phyloP scores from a whole-genome alignment of 2,797 vertebrate species.

The Premnoplex brunnescens region DNA sequence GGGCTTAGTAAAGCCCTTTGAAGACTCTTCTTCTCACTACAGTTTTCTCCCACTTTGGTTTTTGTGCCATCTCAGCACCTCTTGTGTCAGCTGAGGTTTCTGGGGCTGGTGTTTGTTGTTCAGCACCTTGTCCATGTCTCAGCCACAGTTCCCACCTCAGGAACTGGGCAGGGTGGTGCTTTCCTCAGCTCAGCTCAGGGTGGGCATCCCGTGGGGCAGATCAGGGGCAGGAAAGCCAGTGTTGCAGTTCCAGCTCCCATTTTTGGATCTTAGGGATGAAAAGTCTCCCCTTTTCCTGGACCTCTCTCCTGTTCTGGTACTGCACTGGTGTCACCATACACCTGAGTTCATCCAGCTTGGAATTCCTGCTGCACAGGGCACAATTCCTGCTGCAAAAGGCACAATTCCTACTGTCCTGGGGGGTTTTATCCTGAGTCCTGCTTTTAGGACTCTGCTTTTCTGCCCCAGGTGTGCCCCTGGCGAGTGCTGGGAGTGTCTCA shows the following conservation, averaged over 20 bases:
- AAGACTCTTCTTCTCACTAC: neutral
- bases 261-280: neutral
- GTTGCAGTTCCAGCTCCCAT: neutral
- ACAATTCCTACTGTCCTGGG: too few species aligned
- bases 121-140: neutral
- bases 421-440: neutral
- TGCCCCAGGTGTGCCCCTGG: neutral
- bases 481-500: rapidly evolving
- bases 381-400: neutral
- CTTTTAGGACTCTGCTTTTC: rapidly evolving
- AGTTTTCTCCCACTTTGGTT: neutral
- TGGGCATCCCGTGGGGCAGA: too few species aligned
- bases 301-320: neutral
- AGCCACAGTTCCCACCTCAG: neutral
- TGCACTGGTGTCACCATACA: too few species aligned
- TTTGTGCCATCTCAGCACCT: slow-evolving; percentile 17
- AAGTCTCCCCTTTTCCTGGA: neutral
- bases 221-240: too few species aligned
- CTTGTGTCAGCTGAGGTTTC: neutral
- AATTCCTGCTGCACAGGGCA: neutral
- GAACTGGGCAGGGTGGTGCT: neutral
- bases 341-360: too few species aligned
- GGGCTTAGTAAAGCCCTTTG: slow-evolving; percentile 51
- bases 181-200: neutral
- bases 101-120: neutral